phyloP scores from a whole-genome alignment of 2,113 vertebrate genomes.

The Cricetomys ansorgei region DNA sequence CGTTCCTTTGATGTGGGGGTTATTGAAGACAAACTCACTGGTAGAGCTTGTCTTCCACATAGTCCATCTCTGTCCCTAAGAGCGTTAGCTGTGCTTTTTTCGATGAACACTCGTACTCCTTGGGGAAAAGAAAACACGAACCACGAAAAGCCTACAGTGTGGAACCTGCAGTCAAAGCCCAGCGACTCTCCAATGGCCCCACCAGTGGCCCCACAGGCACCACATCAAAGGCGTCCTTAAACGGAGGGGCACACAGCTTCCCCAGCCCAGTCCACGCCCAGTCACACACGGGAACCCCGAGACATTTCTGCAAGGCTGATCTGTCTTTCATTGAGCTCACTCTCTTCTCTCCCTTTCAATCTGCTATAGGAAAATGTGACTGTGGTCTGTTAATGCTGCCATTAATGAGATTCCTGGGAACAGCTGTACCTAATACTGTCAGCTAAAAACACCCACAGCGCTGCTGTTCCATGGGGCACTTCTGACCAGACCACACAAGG shows the following conservation, averaged over 20 bases:
- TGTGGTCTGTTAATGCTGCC: background rate
- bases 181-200: background rate
- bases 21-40: slow-evolving; percentile 98
- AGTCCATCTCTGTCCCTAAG: slow-evolving; percentile 99
- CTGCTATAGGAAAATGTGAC: slow-evolving; percentile 25
- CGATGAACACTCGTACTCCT: slow-evolving; percentile 98
- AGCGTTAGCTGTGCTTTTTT: slow-evolving; percentile 98
- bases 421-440: background rate
- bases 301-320: background rate
- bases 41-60: slow-evolving; percentile 96
- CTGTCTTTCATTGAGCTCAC: background rate
- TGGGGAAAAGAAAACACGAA: slow-evolving; percentile 76
- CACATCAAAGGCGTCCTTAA: background rate
- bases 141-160: slow-evolving; percentile 9
- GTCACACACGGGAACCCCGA: background rate
- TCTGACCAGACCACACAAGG: background rate
- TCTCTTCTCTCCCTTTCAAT: background rate
- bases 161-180: slow-evolving; percentile 15
- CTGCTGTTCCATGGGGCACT: background rate
- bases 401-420: background rate
- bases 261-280: background rate
- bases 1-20: slow-evolving; percentile 98
- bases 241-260: background rate
- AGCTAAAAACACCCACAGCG: background rate
- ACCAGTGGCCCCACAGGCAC: background rate